Base-by-base conservation (phyloP, 1,140 invertebrate species). In the Drosophila pachea region DNA sequence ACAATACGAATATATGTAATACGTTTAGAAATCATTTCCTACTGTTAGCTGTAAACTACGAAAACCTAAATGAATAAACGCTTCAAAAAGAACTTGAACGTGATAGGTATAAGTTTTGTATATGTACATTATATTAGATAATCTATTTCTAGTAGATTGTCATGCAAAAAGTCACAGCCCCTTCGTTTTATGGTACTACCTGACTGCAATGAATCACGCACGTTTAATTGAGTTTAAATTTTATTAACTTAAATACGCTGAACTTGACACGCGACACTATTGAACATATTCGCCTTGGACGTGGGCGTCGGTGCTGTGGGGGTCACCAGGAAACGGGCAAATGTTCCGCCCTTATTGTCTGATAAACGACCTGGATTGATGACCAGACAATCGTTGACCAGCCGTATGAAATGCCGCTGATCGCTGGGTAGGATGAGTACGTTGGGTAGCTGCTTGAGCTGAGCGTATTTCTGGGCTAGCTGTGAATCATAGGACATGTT, bases 361-460 rank as follows among this genome's bases (percentile, higher is more conserved):
- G 92, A 91, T 42, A 97, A 86, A 64, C 93, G 91, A 75, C 96
- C 96, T 0, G 97, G 96, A 91, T 98, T 98, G 5, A 98, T 89
- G 7, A 95, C 93, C 16, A 96, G 89, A 73, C 94, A 95, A 4
- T 93, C 94, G 69, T 94, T 92, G 11, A 96, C 91, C 64, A 94
- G 42, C 0, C 81, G 81, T 33, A 86, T 75, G 89, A 97, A 98
- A 86, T 94, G 92, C 88, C 93, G 92, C 58, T 97, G 93, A 86
- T 95, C 94, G 7, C 96, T 97, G 4, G 97, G 96, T 68, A 96
- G 84, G 45, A 98, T 89, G 2, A 98, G 89, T 7, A 98, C 72
- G 86, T 98, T 95, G 1, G 97, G 97, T 49, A 93, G 93, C 50
- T 91, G 89, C 9, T 93, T 90, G 60, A 96, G 91, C 56, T 92